phyloP scores from a whole-genome alignment of 2,797 vertebrate species.

The Microctenopoma lineatum region DNA sequence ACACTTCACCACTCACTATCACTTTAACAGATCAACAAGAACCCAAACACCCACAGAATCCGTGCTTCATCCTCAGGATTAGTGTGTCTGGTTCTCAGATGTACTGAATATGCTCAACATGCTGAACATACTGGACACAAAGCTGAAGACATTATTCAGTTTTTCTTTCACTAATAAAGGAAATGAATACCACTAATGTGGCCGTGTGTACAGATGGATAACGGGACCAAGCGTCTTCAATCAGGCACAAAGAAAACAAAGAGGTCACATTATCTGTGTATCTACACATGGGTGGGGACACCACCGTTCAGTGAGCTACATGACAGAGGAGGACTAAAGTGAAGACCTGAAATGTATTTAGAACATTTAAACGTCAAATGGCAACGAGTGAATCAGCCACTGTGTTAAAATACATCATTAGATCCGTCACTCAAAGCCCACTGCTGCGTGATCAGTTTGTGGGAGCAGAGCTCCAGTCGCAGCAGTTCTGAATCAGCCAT shows the following conservation, averaged over 20 bases:
- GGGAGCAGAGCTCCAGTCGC: not conserved
- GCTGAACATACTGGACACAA: no score
- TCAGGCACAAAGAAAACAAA: conserved; percentile 23
- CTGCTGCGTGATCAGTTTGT: conserved; percentile 21
- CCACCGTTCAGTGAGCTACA: not conserved
- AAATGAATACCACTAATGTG: no score
- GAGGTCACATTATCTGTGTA: not conserved
- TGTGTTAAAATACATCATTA: conserved; percentile 7
- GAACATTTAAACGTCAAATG: not conserved
- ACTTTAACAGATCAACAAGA: conserved; percentile 7
- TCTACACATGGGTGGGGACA: not conserved
- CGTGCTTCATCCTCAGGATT: not conserved
- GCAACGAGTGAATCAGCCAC: not conserved
- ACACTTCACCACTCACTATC: not conserved
- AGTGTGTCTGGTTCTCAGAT: no score
- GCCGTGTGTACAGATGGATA: not conserved
- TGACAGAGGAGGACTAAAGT: not conserved
- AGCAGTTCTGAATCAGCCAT: conserved; percentile 50
- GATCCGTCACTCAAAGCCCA: conserved; percentile 42
- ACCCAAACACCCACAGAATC: not conserved
- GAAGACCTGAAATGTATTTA: not conserved
- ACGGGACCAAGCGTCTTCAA: not conserved
- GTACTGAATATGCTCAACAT: no score
- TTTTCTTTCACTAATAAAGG: no score
- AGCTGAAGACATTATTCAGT: no score